Conservation (phyloP, 2,113 vertebrate species). For the Pseudolaguvia tuberculata region DNA sequence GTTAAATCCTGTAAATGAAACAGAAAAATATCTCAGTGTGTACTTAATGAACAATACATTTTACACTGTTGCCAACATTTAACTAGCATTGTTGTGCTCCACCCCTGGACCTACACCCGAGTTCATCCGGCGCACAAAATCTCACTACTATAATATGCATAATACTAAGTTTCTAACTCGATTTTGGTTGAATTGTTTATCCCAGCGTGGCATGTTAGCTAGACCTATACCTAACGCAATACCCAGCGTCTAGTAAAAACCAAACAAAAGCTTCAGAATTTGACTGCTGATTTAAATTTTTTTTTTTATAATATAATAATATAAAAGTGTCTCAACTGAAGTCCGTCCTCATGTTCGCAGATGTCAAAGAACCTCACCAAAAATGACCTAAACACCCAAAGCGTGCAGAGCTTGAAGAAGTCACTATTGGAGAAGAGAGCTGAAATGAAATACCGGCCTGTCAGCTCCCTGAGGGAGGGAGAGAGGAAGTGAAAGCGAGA, state of each 20-base stretch:
- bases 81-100: constrained; percentile 4
- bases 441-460: constrained; percentile 66
- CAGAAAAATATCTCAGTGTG: constrained; percentile 28
- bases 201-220: no score
- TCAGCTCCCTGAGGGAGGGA: constrained; percentile 53
- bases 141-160: constrained; percentile 12
- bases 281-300: not conserved
- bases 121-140: constrained; percentile 45
- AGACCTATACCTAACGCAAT: no score
- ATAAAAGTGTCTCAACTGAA: no score
- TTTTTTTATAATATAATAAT: no score
- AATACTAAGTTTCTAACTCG: not conserved
- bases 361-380: constrained; percentile 23
- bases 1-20: constrained; percentile 38
- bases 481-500: constrained; percentile 52
- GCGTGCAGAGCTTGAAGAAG: constrained; percentile 43
- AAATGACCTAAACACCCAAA: constrained; percentile 10
- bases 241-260: no score
- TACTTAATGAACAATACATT: constrained; percentile 38
- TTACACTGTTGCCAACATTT: constrained; percentile 26
- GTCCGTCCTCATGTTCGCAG: not conserved
- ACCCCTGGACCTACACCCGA: constrained; percentile 24
- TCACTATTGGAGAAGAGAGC: constrained; percentile 55
- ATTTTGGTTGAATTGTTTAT: no score
- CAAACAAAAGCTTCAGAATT: not conserved